phyloP scores from a whole-genome alignment of 2,888 invertebrate species.

The Podotricha telesiphe region DNA sequence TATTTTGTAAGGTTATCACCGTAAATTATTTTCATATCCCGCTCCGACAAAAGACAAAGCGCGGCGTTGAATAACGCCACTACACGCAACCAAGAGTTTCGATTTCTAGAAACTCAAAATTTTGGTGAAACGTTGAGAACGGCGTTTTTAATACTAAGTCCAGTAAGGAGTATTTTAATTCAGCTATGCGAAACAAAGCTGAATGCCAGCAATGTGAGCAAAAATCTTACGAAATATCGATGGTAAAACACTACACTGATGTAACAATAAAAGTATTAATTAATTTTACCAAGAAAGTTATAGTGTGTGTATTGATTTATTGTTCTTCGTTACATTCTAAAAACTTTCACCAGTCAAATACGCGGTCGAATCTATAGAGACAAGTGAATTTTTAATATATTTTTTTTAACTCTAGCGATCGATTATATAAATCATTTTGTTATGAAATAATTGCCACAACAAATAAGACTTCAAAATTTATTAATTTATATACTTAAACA shows the following conservation, averaged over 20 bases:
- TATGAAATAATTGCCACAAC: constrained; percentile 22
- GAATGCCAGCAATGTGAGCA: too few species aligned
- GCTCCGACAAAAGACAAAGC: too few species aligned
- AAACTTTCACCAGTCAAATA: constrained; percentile 29
- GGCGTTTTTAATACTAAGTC: too few species aligned
- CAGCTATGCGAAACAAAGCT: too few species aligned
- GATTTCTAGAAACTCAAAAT: too few species aligned
- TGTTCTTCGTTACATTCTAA: constrained; percentile 30
- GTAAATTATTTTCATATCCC: too few species aligned
- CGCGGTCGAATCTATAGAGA: constrained; percentile 11
- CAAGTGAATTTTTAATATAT: constrained; percentile 18
- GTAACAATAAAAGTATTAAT: constrained; percentile 1
- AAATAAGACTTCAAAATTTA: constrained; percentile 8
- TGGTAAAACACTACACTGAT: neutral
- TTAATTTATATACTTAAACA: constrained; percentile 7
- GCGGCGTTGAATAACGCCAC: too few species aligned
- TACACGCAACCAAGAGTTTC: too few species aligned
- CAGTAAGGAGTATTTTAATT: too few species aligned
- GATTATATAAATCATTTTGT: constrained; percentile 26
- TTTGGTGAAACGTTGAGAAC: too few species aligned
- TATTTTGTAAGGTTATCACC: too few species aligned
- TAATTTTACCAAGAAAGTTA: constrained; percentile 3
- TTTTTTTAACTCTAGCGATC: constrained; percentile 8
- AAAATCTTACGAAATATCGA: neutral
- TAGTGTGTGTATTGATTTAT: constrained; percentile 27